Percentiles rank a stretch among this genome's conserved stretches.
Evolutionary conservation across 1,140 invertebrate species (phyloP).

Genomic region (Theocolax elegans): DNA sequence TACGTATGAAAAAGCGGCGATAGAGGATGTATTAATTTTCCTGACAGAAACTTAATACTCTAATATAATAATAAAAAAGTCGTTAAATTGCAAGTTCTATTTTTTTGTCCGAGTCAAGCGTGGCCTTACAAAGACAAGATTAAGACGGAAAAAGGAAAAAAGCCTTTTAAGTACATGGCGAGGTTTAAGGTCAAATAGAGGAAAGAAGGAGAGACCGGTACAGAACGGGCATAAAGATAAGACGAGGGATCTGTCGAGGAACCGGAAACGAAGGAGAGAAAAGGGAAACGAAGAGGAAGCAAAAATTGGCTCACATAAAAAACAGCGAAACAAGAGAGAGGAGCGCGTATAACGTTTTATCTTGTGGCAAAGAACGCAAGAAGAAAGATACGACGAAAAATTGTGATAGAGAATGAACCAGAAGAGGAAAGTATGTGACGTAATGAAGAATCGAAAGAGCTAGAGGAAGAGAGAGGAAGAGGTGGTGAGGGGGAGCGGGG

Average conservation of each 20-base stretch:
- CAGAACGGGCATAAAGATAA: background rate
- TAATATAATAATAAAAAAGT: slow-evolving; percentile 7
- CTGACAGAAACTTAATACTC: background rate
- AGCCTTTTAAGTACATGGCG: slow-evolving; percentile 51
- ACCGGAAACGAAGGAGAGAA: slow-evolving; percentile 1
- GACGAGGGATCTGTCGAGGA: background rate
- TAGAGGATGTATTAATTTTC: no score
- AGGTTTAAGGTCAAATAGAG: slow-evolving; percentile 31
- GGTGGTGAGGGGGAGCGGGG: background rate
- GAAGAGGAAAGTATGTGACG: slow-evolving; percentile 36
- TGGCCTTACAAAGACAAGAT: background rate
- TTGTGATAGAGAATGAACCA: background rate
- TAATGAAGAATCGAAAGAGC: background rate
- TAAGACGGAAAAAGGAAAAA: slow-evolving; percentile 52
- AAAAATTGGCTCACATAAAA: background rate
- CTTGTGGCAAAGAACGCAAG: background rate
- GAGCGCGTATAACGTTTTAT: slow-evolving; percentile 5
- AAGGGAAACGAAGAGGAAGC: background rate
- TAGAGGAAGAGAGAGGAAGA: slow-evolving; percentile 24
- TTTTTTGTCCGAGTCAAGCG: background rate
- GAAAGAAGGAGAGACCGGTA: background rate
- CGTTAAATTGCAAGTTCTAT: slow-evolving; percentile 18
- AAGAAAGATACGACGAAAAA: background rate
- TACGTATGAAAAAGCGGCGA: no score
- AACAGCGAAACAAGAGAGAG: slow-evolving; percentile 4